phyloP scores from a whole-genome alignment of 2,797 vertebrate species.

The Lacerta agilis region DNA sequence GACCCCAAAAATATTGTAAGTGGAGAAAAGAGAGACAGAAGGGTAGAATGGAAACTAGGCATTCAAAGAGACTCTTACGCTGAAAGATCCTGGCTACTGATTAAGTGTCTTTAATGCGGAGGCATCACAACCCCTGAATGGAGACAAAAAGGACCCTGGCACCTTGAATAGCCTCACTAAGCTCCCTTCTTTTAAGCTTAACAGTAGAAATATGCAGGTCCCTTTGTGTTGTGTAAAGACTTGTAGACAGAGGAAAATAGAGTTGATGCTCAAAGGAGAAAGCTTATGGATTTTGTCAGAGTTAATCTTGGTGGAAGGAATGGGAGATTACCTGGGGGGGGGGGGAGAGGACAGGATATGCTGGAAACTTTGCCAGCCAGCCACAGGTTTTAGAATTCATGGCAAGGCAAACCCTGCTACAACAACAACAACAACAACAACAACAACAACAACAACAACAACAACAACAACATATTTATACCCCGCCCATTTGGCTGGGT shows the following conservation, averaged over 20 bases:
- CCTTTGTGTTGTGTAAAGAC: slow-evolving; percentile 6
- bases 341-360: neutral
- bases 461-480: too few relatives aligned
- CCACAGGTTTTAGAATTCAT: neutral
- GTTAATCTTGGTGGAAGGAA: slow-evolving; percentile 23
- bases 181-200: neutral
- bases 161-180: slow-evolving; percentile 19
- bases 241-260: slow-evolving; percentile 10
- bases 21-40: neutral
- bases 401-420: neutral
- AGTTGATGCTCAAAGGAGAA: slow-evolving; percentile 1
- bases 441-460: too few relatives aligned
- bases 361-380: neutral
- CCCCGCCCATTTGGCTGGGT: too few relatives aligned
- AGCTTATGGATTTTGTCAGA: slow-evolving; percentile 20
- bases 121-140: slow-evolving; percentile 9
- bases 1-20: neutral
- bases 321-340: slow-evolving; percentile 8
- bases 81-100: neutral
- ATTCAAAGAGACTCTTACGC: neutral
- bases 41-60: neutral
- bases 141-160: neutral
- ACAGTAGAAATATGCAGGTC: slow-evolving; percentile 14
- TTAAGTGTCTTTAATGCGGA: neutral
- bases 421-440: too few relatives aligned